Base-by-base conservation (phyloP, 2,888 invertebrate species). In the Clunio marinus region DNA sequence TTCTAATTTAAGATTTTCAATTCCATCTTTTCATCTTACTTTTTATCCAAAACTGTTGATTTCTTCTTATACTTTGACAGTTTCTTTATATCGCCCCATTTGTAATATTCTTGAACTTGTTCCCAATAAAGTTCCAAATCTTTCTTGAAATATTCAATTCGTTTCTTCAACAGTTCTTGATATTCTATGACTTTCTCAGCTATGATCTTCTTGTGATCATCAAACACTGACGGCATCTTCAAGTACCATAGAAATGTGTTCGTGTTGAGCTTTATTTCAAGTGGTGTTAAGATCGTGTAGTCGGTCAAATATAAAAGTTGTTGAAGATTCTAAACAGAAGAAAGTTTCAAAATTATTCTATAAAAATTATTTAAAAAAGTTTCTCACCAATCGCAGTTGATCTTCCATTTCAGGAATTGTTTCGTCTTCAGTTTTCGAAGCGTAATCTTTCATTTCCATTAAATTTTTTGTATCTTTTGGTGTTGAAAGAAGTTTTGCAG, bases 191-290 rank as follows among this genome's bases (percentile, higher is more conserved):
- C 87, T 82, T 96, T 96, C 70, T 87, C 85, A 10, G 87, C 88
- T 32, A 93, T 84, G 70, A 94, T 89, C 45, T 83, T 81, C 72
- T 88, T 85, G 77, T 93, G 88, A 72, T 96, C 91, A 70, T 92
- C 89, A 71, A 96, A 86, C 2, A 95, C 84, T 51, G 86, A 84
- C 0, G 89, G 84, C 83, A 96, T 86, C 60, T 89, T 84, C 25
- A 89, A 82, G 75, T 92, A 91, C 94, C 93, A 95, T 75, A 91
- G 88, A 74, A 92, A 93, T 0, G 92, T 88, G 72, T 88, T 88
- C 72, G 90, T 91, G 75, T 95, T 96, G 41, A 91, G 88, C 74
- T 94, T 91, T 74, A 96, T 87, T 79, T 96, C 93, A 2, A 91
- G 81, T 0, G 93, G 88, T 0, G 91, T 87, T 72, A 93, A 88